Evolutionary conservation across 2,888 invertebrate genomes (phyloP), one percentile per base, ranked within the genome.

Genomic region (Drosophila tanythrix): DNA sequence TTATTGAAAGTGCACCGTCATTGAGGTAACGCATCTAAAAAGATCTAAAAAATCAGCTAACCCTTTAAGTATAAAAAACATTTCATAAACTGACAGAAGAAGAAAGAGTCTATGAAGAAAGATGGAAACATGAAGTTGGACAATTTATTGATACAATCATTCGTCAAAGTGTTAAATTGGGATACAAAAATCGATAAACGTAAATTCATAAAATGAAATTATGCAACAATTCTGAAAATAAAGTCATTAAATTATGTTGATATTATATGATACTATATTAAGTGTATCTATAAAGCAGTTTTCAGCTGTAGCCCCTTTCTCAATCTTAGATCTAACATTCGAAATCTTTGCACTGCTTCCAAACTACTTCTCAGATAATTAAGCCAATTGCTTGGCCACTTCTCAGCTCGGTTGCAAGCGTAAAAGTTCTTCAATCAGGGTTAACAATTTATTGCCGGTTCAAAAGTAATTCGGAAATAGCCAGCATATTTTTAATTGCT

Each of bases 401-500:
- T 38, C 15, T 38, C 1, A 1, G 7, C 21, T 21, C 21, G 1
- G 21, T 18, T 38, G 2, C 18, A 18, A 18, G 38, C 18, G 18
- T 38, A 8, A 38, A 38, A 38, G 38, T 8, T 31, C 36, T 36
- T 36, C 36, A 36, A 15, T 36, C 5, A 36, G 15, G 15, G 13
- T 43, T 13, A 13, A 21, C 21, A 21, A 43, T 43, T 21, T 13
- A 21, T 21, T 21, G 1, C 3, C 21, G 21, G 21, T 21, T 21
- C 21, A 21, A 21, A 21, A 13, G 25, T 46, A 27, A 15, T 48
- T 25, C 15, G 48, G 48, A 10, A 10, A 27, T 18, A 50, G 27
- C 18, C 50, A 10, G 27, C 27, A 50, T n/a, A 51, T 51, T 51
- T 51, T 51, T 51, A 51, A 51, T 51, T 51, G 18, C 29, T 29